Base-by-base conservation (phyloP, 2,797 vertebrate species). In the Podarcis siculus region DNA sequence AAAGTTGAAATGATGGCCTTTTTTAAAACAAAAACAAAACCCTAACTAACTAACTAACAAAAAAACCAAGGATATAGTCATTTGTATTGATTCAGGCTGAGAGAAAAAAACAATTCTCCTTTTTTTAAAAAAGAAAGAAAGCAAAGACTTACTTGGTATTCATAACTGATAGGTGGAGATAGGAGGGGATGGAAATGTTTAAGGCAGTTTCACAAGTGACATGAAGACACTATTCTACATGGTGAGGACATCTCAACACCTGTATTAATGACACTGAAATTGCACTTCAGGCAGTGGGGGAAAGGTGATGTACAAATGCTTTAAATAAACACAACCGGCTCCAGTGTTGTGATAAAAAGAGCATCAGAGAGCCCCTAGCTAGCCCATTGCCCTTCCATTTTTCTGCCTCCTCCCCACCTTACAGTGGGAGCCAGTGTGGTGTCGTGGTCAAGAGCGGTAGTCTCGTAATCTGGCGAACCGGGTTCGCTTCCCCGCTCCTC, bases 1-100 rank as follows among this genome's bases (percentile, higher is more conserved):
- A 83, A 95, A 93, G 91, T 81, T 89, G 93, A 95, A 93, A 88
- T 92, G 79, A 92, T 92, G 94, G 95, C 95, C 95, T 96, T 95
- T 92, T 90, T 90, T 92, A 88, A 90, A 42, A 89, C 86, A 79
- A 25, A 66, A 66, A 77, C 15, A 71, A 79, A 9, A 35, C 49
- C 49, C 49, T 55, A 55, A 42, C 25, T 0, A 86, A 85, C 92
- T 91, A 90, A 91, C 89, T 90, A 90, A 55, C 90, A 90, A 42
- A 79, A 81, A 81, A 55, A 10, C 10, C 8, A 80, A 89, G 78
- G 88, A 82, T 85, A 89, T 69, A 75, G 55, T 81, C 78, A 81
- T 85, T 77, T 95, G 93, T 92, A 94, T 89, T 95, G 73, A 87
- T 95, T 95, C 93, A 94, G 91, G 94, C 93, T 94, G 95, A 92